Percentiles rank a stretch among this genome's conserved stretches.
Evolutionary conservation across 2,888 invertebrate genomes (phyloP).

Genomic region (Catonia carolina): DNA sequence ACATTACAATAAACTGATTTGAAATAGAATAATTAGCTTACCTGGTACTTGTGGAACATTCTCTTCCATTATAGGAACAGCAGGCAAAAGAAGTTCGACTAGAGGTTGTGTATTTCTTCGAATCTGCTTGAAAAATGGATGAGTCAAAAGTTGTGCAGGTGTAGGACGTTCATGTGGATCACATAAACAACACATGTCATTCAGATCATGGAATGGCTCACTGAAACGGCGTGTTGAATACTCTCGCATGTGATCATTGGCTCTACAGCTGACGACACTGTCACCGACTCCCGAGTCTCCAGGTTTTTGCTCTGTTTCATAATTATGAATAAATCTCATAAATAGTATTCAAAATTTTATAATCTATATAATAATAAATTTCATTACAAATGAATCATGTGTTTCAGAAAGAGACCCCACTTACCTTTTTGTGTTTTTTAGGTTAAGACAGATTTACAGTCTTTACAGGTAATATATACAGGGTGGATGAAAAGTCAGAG

Average conservation of each 20-base stretch:
- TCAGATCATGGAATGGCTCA: constrained; percentile 69
- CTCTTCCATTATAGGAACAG: constrained; percentile 58
- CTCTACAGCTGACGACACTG: constrained; percentile 16
- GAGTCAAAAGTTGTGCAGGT: constrained; percentile 60
- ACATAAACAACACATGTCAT: constrained; percentile 62
- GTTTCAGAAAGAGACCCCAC: too few species aligned
- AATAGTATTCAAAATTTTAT: too few species aligned
- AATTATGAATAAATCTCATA: too few species aligned
- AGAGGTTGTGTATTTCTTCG: constrained; percentile 52
- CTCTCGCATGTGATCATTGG: constrained; percentile 29
- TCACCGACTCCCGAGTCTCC: constrained; percentile 46
- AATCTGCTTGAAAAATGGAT: constrained; percentile 71
- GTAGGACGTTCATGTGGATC: constrained; percentile 63
- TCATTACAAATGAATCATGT: too few species aligned
- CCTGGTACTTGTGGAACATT: constrained; percentile 47
- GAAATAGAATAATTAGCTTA: too few species aligned
- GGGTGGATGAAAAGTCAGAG: too few species aligned
- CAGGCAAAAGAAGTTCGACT: constrained; percentile 58
- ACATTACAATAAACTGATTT: too few species aligned
- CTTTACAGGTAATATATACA: too few species aligned
- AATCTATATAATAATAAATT: too few species aligned
- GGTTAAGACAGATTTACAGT: too few species aligned
- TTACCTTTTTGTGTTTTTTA: too few species aligned
- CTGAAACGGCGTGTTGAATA: constrained; percentile 54
- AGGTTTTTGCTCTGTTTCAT: neutral